These are phyloP conservation scores for Rhinoderma darwinii DNA, from an alignment of 2,113 vertebrate species.

Conservation along the genomic window DNA sequence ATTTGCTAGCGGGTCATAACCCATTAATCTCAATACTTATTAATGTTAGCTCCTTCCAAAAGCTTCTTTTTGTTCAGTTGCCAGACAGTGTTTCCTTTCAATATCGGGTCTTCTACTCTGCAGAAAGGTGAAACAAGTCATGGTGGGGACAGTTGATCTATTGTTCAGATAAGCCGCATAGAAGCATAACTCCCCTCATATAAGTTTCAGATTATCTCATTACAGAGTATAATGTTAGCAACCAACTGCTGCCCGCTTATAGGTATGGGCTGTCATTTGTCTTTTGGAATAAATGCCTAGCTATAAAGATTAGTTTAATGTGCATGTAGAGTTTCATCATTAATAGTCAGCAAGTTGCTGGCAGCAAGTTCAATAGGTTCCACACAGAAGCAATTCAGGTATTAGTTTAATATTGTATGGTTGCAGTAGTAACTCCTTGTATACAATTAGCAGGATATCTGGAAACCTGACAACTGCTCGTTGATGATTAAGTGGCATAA, in stretches of 20 bases:
- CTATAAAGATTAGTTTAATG: constrained; percentile 23
- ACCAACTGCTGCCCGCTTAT: constrained; percentile 31
- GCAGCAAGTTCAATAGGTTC: neutral
- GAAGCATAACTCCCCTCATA: constrained; percentile 17
- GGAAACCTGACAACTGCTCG: neutral
- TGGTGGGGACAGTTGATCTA: constrained; percentile 45
- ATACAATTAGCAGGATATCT: neutral
- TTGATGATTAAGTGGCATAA: neutral
- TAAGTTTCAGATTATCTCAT: constrained; percentile 45
- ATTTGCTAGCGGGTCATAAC: constrained; percentile 57
- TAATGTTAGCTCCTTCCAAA: constrained; percentile 54
- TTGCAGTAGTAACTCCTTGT: constrained; percentile 7
- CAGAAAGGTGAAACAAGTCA: constrained; percentile 57
- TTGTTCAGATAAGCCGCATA: constrained; percentile 54
- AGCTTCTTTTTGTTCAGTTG: constrained; percentile 56
- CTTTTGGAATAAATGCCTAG: neutral
- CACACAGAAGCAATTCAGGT: constrained; percentile 1
- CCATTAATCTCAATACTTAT: constrained; percentile 55
- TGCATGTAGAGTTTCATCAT: neutral
- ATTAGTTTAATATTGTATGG: neutral
- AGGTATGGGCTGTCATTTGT: constrained; percentile 38
- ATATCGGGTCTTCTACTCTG: constrained; percentile 27
- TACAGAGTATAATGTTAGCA: constrained; percentile 19
- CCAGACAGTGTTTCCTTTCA: constrained; percentile 59
- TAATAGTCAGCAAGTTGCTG: constrained; percentile 10